Conservation (phyloP, 2,888 invertebrate species). For the Dynastes tityus region DNA sequence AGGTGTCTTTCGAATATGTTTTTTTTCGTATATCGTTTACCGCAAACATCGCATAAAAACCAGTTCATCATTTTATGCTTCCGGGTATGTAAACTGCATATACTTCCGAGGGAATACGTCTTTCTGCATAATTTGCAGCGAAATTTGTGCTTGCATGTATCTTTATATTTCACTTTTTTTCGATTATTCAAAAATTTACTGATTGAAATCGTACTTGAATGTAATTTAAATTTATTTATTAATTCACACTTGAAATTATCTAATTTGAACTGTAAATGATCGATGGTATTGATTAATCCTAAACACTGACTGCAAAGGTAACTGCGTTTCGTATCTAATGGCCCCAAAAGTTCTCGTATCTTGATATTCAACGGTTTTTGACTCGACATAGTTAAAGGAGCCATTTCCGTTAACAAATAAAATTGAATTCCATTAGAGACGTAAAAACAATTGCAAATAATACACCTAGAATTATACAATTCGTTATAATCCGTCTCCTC, state of each 20-base stretch:
- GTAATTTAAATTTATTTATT: slow-evolving; percentile 62
- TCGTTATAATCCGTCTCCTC: slow-evolving; percentile 65
- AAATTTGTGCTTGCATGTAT: slow-evolving; percentile 57
- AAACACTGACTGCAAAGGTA: slow-evolving; percentile 68
- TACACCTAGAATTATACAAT: slow-evolving; percentile 62
- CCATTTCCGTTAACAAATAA: slow-evolving; percentile 65
- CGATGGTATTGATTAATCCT: slow-evolving; percentile 67
- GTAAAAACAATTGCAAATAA: slow-evolving; percentile 66
- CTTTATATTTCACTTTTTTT: slow-evolving; percentile 51
- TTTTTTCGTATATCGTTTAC: slow-evolving; percentile 60
- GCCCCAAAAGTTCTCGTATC: slow-evolving; percentile 62
- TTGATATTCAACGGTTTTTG: slow-evolving; percentile 66
- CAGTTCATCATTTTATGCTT: slow-evolving; percentile 61
- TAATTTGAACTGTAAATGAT: slow-evolving; percentile 68
- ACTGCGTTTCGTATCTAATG: slow-evolving; percentile 57
- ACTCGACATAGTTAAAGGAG: slow-evolving; percentile 67
- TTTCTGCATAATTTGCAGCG: slow-evolving; percentile 66
- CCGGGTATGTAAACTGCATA: slow-evolving; percentile 62
- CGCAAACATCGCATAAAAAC: slow-evolving; percentile 67
- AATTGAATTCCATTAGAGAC: slow-evolving; percentile 66
- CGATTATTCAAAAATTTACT: slow-evolving; percentile 13
- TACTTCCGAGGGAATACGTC: slow-evolving; percentile 61
- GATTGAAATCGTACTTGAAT: not conserved
- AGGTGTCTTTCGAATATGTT: slow-evolving; percentile 59
- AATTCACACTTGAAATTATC: slow-evolving; percentile 64